Percentiles rank a stretch among this genome's conserved stretches.
Evolutionary conservation across 1,140 invertebrate genomes (phyloP).

Genomic region (Diplogasteroides magnus): DNA sequence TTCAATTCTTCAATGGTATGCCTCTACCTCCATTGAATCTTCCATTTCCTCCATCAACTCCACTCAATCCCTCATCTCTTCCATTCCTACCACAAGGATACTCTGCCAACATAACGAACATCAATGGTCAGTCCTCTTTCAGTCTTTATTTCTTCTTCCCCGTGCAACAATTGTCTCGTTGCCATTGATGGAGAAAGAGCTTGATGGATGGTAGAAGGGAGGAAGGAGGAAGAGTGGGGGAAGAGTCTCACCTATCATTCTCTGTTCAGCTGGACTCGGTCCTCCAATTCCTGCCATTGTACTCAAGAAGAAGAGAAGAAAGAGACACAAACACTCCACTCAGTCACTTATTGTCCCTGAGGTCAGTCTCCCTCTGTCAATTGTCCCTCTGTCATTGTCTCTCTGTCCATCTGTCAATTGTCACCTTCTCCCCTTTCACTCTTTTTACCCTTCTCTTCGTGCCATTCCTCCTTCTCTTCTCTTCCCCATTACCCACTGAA

Average conservation of each 20-base stretch:
- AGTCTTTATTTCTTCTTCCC: background rate
- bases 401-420: too few species aligned
- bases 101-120: constrained; percentile 28
- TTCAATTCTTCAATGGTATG: background rate
- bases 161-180: too few species aligned
- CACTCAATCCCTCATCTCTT: constrained; percentile 2
- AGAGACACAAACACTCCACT: constrained; percentile 18
- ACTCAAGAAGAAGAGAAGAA: constrained; percentile 23
- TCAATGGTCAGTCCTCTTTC: constrained; percentile 14
- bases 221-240: background rate
- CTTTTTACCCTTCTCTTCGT: too few species aligned
- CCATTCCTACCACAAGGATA: constrained; percentile 20
- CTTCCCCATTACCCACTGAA: background rate
- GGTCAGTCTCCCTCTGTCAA: too few species aligned
- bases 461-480: background rate
- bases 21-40: background rate
- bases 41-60: background rate
- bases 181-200: too few species aligned
- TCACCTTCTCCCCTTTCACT: too few species aligned
- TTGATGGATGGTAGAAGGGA: background rate
- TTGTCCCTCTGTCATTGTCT: too few species aligned
- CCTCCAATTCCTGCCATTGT: constrained; percentile 29
- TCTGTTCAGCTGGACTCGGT: constrained; percentile 24
- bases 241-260: background rate
- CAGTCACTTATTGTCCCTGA: constrained; percentile 19